Conservation (phyloP, 2,888 invertebrate genomes). For the Machimus atricapillus region DNA sequence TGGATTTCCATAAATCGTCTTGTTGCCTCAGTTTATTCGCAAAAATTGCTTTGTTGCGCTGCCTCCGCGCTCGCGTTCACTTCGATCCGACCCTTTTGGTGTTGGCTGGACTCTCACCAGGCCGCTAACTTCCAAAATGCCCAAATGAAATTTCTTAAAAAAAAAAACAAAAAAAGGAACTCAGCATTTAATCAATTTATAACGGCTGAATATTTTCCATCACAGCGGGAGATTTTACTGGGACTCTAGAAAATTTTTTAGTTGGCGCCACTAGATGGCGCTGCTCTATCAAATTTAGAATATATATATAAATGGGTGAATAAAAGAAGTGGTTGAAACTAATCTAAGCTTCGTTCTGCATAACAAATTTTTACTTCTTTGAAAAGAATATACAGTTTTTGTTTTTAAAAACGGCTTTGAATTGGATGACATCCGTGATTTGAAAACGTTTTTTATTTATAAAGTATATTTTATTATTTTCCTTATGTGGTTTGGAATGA, state of each 20-base stretch:
- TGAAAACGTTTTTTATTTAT: no score
- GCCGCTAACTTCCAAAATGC: not conserved
- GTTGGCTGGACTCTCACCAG: not conserved
- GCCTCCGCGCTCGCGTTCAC: not conserved
- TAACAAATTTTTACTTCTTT: no score
- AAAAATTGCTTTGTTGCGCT: not conserved
- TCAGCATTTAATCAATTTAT: not conserved
- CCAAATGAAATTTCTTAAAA: not conserved
- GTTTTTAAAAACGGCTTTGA: no score
- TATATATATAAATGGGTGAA: not conserved
- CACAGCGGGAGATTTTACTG: not conserved
- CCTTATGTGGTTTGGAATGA: no score
- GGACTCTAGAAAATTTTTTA: not conserved
- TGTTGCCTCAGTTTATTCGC: constrained; percentile 2
- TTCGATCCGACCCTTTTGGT: not conserved
- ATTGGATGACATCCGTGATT: no score
- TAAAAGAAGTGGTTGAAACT: not conserved
- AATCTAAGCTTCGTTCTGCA: not conserved
- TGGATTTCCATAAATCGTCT: constrained; percentile 32
- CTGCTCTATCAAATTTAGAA: not conserved
- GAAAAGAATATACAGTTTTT: no score
- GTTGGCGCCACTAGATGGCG: not conserved
- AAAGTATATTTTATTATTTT: no score
- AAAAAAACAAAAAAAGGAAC: not conserved
- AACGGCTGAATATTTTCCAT: not conserved